These are phyloP conservation scores for Pristionchus entomophagus DNA, from an alignment of 2,888 invertebrate genomes.

Conservation along the genomic window DNA sequence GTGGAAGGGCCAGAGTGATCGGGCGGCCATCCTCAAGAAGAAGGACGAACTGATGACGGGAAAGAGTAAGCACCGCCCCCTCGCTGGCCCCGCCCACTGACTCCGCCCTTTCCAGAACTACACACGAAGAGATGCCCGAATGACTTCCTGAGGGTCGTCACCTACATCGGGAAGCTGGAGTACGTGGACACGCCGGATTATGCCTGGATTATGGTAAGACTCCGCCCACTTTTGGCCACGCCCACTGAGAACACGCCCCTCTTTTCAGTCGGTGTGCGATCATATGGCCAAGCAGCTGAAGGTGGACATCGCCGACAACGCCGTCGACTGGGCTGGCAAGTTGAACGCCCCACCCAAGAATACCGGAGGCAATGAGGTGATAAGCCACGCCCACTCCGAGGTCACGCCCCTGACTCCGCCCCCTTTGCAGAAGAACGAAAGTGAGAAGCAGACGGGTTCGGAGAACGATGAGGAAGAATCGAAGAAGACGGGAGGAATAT, in stretches of 20 bases:
- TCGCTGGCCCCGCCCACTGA: neutral
- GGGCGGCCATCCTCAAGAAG: slow-evolving; percentile 12
- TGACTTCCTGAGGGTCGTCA: neutral
- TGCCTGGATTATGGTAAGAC: slow-evolving; percentile 2
- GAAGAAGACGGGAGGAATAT: neutral
- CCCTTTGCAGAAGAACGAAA: slow-evolving; percentile 27
- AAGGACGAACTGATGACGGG: slow-evolving; percentile 33
- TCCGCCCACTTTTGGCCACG: neutral
- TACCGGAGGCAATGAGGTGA: neutral
- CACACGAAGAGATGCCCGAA: slow-evolving; percentile 20
- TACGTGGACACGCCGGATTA: slow-evolving; percentile 34
- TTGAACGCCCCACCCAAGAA: slow-evolving; percentile 24
- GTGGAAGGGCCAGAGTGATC: neutral
- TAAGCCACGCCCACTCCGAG: neutral
- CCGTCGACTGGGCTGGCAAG: slow-evolving; percentile 21
- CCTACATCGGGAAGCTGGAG: slow-evolving; percentile 27
- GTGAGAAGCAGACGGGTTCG: slow-evolving; percentile 21
- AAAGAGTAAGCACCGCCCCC: neutral
- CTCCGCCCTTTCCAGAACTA: neutral
- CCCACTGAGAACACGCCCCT: too few species aligned
- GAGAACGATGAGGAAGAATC: neutral
- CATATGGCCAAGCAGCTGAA: neutral
- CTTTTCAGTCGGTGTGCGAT: slow-evolving; percentile 7
- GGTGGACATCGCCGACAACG: neutral
- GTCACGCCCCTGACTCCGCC: neutral